These are phyloP conservation scores for Porites cylindrica DNA, from an alignment of 92 coral and sea anemone genomes.

Conservation along the genomic window DNA sequence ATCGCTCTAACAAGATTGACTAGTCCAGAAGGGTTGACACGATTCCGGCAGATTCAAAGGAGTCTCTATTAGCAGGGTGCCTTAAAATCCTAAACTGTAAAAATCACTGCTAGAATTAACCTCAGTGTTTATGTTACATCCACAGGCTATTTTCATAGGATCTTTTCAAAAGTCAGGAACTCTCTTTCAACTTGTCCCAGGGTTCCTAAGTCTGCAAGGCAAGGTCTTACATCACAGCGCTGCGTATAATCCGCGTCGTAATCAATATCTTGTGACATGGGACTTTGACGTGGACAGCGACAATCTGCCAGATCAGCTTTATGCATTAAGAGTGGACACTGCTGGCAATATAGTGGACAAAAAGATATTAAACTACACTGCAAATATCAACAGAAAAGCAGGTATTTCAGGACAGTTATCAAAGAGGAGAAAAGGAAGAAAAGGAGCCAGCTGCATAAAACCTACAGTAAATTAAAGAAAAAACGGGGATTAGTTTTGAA, in stretches of 20 bases:
- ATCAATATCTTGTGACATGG: slow-evolving; percentile 88
- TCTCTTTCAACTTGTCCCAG: slow-evolving; percentile 70
- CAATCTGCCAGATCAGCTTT: slow-evolving; percentile 78
- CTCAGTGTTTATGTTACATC: background rate
- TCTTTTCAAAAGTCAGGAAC: slow-evolving; percentile 70
- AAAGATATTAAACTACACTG: slow-evolving; percentile 76
- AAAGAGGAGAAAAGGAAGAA: no score
- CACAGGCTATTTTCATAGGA: slow-evolving; percentile 76
- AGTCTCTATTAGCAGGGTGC: no score
- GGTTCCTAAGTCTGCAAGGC: slow-evolving; percentile 57
- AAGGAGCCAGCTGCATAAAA: no score
- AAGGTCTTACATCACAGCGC: slow-evolving; percentile 84
- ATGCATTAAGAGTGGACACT: slow-evolving; percentile 72
- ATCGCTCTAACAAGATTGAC: no score
- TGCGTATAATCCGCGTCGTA: slow-evolving; percentile 82
- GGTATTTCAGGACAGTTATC: slow-evolving; percentile 4
- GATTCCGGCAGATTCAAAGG: no score
- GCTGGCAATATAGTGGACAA: slow-evolving; percentile 72
- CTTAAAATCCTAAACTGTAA: no score
- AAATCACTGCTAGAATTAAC: no score
- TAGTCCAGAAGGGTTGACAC: no score
- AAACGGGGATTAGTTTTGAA: no score
- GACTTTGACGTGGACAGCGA: slow-evolving; percentile 88
- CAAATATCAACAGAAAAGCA: slow-evolving; percentile 34
- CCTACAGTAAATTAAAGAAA: no score